phyloP scores from a whole-genome alignment of 2,797 vertebrate species.

The Otolemur crassicaudatus region DNA sequence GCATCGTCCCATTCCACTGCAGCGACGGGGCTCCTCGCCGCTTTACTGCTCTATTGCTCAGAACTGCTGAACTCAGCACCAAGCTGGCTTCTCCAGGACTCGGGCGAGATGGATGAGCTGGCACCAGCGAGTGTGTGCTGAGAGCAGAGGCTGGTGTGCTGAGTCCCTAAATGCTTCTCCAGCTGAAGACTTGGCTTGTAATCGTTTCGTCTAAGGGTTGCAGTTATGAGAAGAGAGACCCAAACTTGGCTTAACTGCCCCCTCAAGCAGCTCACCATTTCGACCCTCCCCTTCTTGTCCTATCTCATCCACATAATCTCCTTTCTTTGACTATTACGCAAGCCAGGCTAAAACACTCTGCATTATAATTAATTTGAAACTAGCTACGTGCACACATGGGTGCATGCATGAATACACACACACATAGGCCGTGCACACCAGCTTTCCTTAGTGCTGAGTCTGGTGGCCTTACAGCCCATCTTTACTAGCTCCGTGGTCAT shows the following conservation, averaged over 20 bases:
- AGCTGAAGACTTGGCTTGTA: not conserved
- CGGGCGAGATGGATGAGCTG: not conserved
- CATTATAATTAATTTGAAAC: not conserved
- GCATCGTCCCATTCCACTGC: not conserved
- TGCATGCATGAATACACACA: too few relatives aligned
- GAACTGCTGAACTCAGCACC: constrained; percentile 69
- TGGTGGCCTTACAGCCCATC: not conserved
- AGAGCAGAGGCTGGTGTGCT: not conserved
- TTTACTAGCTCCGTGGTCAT: not conserved
- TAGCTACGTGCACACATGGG: not conserved
- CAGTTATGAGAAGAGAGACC: not conserved
- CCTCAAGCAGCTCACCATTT: not conserved
- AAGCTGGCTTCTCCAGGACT: not conserved
- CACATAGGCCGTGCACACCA: too few relatives aligned
- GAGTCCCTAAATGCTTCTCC: not conserved
- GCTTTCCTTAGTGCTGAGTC: not conserved
- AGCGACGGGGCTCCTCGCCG: not conserved
- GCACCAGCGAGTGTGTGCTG: not conserved
- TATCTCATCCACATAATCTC: not conserved
- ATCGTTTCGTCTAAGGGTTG: not conserved
- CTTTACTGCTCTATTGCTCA: constrained; percentile 60
- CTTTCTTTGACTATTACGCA: not conserved
- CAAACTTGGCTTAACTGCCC: not conserved
- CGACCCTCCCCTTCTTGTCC: not conserved
- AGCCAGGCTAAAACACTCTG: not conserved